Conservation (phyloP, 2,888 invertebrate genomes). For the Diplolepis rosae region DNA sequence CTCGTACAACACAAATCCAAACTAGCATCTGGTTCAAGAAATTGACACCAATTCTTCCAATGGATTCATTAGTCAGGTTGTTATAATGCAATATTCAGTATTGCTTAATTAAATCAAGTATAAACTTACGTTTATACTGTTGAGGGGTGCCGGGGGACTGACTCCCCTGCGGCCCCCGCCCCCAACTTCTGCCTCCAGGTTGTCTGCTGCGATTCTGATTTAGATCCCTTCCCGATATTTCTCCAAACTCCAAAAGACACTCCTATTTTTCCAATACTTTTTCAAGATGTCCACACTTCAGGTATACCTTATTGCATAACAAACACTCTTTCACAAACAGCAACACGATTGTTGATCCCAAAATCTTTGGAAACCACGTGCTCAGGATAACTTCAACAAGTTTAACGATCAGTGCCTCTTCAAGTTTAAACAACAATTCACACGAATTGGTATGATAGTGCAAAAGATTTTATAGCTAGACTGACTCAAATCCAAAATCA, state of each 20-base stretch:
- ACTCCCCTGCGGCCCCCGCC: constrained; percentile 70
- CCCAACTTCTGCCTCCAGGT: constrained; percentile 71
- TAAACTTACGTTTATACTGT: constrained; percentile 69
- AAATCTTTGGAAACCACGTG: constrained; percentile 17
- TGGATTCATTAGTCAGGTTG: too few species aligned
- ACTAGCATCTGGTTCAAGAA: background rate
- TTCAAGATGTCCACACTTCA: background rate
- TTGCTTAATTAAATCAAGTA: background rate
- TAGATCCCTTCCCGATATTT: background rate
- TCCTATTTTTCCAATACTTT: background rate
- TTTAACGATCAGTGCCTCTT: background rate
- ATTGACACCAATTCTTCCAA: background rate
- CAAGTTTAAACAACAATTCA: background rate
- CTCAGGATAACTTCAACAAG: constrained; percentile 12
- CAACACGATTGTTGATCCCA: background rate
- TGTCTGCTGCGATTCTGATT: constrained; percentile 49
- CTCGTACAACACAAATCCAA: background rate
- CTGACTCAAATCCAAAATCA: background rate
- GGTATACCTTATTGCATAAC: background rate
- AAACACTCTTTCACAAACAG: constrained; percentile 30
- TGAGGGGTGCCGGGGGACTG: constrained; percentile 66
- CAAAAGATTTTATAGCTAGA: too few species aligned
- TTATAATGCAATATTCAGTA: too few species aligned
- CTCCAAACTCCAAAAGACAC: constrained; percentile 32
- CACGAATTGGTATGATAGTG: background rate